These are phyloP conservation scores for Pachymerium ferrugineum DNA, from an alignment of 2,888 invertebrate genomes.

Conservation along the genomic window DNA sequence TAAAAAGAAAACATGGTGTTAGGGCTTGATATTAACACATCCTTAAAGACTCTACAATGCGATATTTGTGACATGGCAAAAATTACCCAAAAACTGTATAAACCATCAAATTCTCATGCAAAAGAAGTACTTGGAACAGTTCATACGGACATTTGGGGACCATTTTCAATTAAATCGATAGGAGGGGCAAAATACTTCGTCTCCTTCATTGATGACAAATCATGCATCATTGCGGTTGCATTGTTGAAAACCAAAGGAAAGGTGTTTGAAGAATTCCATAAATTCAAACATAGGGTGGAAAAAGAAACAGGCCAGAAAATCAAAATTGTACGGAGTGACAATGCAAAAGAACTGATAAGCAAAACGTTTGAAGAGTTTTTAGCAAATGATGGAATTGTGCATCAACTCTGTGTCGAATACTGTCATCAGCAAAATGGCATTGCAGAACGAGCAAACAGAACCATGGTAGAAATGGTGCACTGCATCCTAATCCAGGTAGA, in stretches of 20 bases:
- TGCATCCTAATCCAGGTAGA: not conserved
- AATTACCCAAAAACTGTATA: not conserved
- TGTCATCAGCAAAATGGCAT: not conserved
- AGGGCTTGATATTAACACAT: too few species aligned
- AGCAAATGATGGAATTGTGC: not conserved
- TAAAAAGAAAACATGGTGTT: too few species aligned
- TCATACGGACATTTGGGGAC: not conserved
- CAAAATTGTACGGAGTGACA: not conserved
- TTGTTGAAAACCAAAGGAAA: not conserved
- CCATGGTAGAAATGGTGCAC: not conserved
- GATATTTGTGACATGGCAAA: not conserved
- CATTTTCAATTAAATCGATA: not conserved
- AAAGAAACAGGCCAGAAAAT: not conserved
- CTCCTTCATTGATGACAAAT: not conserved
- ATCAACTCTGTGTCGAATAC: constrained; percentile 24
- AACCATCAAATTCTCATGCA: not conserved
- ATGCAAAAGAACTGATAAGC: constrained; percentile 1
- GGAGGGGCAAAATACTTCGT: not conserved
- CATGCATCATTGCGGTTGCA: not conserved
- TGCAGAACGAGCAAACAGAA: not conserved
- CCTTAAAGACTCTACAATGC: too few species aligned
- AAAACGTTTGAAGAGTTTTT: not conserved
- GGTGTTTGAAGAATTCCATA: not conserved
- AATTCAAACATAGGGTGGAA: not conserved
- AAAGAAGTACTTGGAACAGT: not conserved